A percentile compares a stretch with the other conserved stretches of the same genome.
Evolutionary conservation across 2,888 invertebrate genomes (phyloP).

Genomic region (Ophion costatus): DNA sequence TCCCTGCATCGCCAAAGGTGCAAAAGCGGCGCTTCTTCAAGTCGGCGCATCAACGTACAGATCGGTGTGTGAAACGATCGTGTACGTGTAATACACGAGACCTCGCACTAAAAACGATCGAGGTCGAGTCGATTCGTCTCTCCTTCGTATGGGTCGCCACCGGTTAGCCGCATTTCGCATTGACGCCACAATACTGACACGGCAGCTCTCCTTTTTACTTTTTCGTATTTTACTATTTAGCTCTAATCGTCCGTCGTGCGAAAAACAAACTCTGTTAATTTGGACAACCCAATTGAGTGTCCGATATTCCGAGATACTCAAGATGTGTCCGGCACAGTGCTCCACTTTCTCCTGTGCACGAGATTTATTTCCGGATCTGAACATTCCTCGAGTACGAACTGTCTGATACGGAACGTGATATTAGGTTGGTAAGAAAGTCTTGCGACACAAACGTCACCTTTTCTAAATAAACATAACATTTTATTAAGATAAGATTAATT

Average conservation of each 20-base stretch:
- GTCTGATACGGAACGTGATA: too few species aligned
- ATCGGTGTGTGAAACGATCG: conserved; percentile 4
- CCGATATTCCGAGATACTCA: too few species aligned
- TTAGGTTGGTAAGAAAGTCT: too few species aligned
- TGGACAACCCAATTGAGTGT: too few species aligned
- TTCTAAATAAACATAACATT: too few species aligned
- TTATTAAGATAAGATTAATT: too few species aligned
- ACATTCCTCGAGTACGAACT: too few species aligned
- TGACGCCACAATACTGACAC: conserved; percentile 56
- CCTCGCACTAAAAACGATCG: conserved; percentile 81
- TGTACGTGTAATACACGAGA: conserved; percentile 50
- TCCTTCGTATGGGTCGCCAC: conserved; percentile 70
- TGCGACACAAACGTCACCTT: too few species aligned
- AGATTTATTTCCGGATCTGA: too few species aligned
- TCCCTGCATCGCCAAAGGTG: conserved; percentile 53
- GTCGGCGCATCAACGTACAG: conserved; percentile 40
- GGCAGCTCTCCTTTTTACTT: conserved; percentile 36
- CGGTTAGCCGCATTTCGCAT: conserved; percentile 74
- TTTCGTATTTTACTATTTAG: neutral
- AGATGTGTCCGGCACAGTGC: too few species aligned
- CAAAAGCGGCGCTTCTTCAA: conserved; percentile 44
- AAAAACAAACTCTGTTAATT: neutral
- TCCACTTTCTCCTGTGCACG: too few species aligned
- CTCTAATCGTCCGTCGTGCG: neutral
- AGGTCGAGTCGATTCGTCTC: conserved; percentile 77